Conservation (phyloP, 2,797 vertebrate genomes). For the Trachops cirrhosus region DNA sequence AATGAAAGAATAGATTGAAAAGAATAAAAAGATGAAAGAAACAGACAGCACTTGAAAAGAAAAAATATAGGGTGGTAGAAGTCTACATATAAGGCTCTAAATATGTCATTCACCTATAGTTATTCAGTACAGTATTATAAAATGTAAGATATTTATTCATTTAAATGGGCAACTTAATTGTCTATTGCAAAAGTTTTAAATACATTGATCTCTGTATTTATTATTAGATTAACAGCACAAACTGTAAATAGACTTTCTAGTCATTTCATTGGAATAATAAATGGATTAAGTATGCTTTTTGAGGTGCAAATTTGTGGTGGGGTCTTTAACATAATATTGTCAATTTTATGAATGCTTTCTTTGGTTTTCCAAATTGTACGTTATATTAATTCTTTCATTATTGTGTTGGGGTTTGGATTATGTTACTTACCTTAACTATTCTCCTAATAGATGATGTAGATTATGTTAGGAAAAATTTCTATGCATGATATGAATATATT, state of each 20-base stretch:
- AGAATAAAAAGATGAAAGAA: not conserved
- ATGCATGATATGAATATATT: not conserved
- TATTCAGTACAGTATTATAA: constrained; percentile 28
- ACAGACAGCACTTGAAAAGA: not conserved
- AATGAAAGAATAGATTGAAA: not conserved
- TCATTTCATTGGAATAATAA: constrained; percentile 42
- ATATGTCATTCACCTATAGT: not conserved
- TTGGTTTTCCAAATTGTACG: constrained; percentile 38
- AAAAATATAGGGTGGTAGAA: not conserved
- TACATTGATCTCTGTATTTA: constrained; percentile 13
- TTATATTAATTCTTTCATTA: constrained; percentile 34
- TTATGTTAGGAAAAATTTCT: not conserved
- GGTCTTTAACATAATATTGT: constrained; percentile 10
- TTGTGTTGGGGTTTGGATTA: not conserved
- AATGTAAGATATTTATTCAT: constrained; percentile 6
- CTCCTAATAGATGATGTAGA: not conserved
- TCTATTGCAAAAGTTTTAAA: constrained; percentile 30
- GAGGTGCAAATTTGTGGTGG: not conserved
- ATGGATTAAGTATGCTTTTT: not conserved
- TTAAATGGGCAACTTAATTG: constrained; percentile 23
- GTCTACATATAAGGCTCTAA: not conserved
- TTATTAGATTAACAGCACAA: not conserved
- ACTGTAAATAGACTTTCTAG: not conserved
- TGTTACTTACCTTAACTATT: not conserved
- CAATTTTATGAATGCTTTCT: constrained; percentile 28